Conservation (phyloP, 2,113 vertebrate genomes). For the Glaucidium brasilianum region DNA sequence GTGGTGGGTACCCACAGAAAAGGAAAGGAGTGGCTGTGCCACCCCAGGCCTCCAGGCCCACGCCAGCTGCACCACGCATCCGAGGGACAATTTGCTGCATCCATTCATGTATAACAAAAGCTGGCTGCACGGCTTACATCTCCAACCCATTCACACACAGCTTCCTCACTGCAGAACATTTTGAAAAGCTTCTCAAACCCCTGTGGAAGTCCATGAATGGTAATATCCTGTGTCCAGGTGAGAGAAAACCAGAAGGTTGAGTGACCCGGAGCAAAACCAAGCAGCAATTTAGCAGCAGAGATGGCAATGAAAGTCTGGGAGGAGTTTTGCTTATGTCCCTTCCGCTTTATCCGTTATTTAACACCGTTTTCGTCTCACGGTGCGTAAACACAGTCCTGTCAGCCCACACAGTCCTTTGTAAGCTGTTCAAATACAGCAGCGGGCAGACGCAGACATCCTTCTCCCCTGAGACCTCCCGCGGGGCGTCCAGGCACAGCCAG, state of each 20-base stretch:
- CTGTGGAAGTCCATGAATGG: background rate
- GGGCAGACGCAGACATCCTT: background rate
- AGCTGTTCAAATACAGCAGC: constrained; percentile 32
- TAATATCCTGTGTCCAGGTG: background rate
- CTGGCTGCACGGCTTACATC: background rate
- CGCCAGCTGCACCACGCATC: rapidly evolving
- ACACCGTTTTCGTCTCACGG: rapidly evolving
- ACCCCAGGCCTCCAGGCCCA: rapidly evolving
- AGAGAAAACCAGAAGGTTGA: background rate
- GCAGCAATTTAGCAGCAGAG: rapidly evolving
- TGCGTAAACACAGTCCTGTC: background rate
- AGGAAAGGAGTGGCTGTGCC: background rate
- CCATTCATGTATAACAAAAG: background rate
- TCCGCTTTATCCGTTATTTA: background rate
- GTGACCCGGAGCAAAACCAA: background rate
- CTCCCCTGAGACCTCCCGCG: background rate
- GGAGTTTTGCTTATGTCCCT: background rate
- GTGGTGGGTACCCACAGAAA: background rate
- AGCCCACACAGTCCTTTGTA: constrained; percentile 19
- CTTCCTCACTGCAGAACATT: background rate
- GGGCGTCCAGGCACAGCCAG: background rate
- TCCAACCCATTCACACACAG: background rate
- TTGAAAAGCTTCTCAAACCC: background rate
- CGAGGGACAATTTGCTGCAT: rapidly evolving
- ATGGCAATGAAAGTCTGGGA: background rate